Base-by-base conservation (phyloP, 2,113 vertebrate species). In the Leptobrachium ailaonicum region DNA sequence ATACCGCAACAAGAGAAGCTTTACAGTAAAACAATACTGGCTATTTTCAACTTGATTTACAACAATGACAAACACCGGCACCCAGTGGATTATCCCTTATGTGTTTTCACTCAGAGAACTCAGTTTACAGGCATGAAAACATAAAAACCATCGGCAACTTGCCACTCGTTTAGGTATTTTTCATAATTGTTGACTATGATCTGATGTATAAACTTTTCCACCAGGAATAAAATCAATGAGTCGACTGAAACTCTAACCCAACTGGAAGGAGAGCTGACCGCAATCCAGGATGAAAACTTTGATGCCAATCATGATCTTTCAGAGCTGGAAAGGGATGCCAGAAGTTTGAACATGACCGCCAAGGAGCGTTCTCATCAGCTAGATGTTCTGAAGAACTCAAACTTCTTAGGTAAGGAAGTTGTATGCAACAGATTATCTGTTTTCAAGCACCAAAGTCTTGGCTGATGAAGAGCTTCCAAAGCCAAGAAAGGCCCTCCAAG, bases 311-410 rank as follows among this genome's bases (percentile, higher is more conserved):
- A 96, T 0, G 86, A 94, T 13, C 92, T 99, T 47, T 94, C 91
- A 2, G 84, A 84, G 0, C 88, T 97, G 86, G 96, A 99, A 79
- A 89, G 97, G 56, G 93, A 96, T 0, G 92, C 95, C 1, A 94
- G 91, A 0, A 93, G 91, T 2, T 91, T 99, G 11, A 98, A 97
- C 82, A 92, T 96, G 63, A 97, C 95, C 0, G 91, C 96, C 50
- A 87, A 90, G 75, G 93, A 95, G 86, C 90, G 97, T 5, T 90
- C 92, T 71, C 91, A 79, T 66, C 94, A 93, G 58, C 91, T 99
- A 50, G 94, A 98, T 1, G 7, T 95, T 66, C 94, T 99, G 20
- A 99, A 97, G 86, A 97, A 98, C 85, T 97, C 97, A 1, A 99
- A 99, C 85, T 96, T 98, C 86, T 85, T 98, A 0, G 98, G 98